Evolutionary conservation across 92 coral and sea anemone species (phyloP), one percentile per base, ranked within the genome.

Genomic region (Phenganax stokvisi): DNA sequence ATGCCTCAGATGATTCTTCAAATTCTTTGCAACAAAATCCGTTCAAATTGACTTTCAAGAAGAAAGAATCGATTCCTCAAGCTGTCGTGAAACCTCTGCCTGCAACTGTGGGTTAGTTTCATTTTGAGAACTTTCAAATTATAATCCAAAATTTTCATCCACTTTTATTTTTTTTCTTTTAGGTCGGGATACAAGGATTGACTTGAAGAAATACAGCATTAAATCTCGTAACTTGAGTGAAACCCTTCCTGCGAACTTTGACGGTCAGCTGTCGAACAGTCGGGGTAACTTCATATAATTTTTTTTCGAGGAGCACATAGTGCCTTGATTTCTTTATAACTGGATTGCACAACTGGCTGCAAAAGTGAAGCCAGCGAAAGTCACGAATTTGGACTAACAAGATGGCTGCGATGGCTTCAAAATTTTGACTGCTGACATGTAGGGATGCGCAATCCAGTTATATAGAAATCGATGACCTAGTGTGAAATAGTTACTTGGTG

Each of bases 1-100:
- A 63, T 13, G 63, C 51, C 6, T 58, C 16, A 13, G 51, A 57
- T 76, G 54, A 67, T 15, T 3, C 30, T 15, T 25, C 57, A 51
- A n/a, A 58, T 1, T 63, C 83, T 20, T 79, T 79, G 27, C 83
- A 79, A 12, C 83, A 79, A 51, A 79, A 79, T 54, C 83, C 83
- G 12, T 79, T 79, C 37, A 79, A 79, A 79, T 52, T 79, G 51
- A 79, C 83, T 6, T 31, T 79, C 12, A 79, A 79, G 56, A 79
- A 28, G 63, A 79, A 79, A 63, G 83, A 79, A 44, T 51, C 59
- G 6, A 16, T 64, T 16, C 83, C 83, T 7, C 83, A 63, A 11
- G 74, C 61, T 63, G 83, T 64, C 10, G 83, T 79, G 51, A 79
- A 79, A 60, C 83, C 83, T 2, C 9, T 65, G 74, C 51, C 60